Percentiles rank a stretch among this genome's conserved stretches.
Conservation (phyloP, 2,797 vertebrate genomes). For the Monodelphis domestica region DNA sequence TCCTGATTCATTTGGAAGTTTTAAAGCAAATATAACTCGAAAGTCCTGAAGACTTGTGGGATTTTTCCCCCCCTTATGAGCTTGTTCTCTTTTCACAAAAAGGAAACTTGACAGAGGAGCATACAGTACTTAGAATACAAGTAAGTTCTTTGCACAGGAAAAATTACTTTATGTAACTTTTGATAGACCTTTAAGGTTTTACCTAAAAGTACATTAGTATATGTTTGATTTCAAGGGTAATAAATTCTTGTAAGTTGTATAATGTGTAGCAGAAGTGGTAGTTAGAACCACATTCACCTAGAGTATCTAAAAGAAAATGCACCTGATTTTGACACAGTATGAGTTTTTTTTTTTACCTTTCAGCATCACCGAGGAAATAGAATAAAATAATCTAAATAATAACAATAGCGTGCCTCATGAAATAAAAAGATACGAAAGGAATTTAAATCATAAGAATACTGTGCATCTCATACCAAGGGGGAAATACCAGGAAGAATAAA, state of each 20-base stretch:
- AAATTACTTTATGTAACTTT: constrained; percentile 79
- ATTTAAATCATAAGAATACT: constrained; percentile 82
- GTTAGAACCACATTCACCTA: constrained; percentile 59
- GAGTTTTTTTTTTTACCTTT: constrained; percentile 71
- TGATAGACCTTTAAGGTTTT: constrained; percentile 69
- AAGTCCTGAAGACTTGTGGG: constrained; percentile 78
- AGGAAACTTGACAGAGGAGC: constrained; percentile 85
- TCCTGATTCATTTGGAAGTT: constrained; percentile 80
- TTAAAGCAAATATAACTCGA: constrained; percentile 72
- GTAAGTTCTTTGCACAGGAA: constrained; percentile 86
- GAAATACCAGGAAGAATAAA: constrained; percentile 84
- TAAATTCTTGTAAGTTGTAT: constrained; percentile 64
- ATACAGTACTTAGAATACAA: constrained; percentile 82
- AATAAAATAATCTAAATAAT: constrained; percentile 78
- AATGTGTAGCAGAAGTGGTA: constrained; percentile 50
- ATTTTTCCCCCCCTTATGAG: constrained; percentile 77
- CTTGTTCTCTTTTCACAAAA: constrained; percentile 76
- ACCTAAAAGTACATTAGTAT: constrained; percentile 77
- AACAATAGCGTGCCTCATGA: constrained; percentile 83
- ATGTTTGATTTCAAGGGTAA: constrained; percentile 73
- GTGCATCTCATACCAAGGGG: constrained; percentile 82
- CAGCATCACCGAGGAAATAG: constrained; percentile 82
- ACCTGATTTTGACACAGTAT: constrained; percentile 79
- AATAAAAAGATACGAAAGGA: constrained; percentile 82
- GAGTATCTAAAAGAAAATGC: constrained; percentile 66